Evolutionary conservation across 2,888 invertebrate species (phyloP), one percentile per base, ranked within the genome.

Genomic region (Tinea pellionella): DNA sequence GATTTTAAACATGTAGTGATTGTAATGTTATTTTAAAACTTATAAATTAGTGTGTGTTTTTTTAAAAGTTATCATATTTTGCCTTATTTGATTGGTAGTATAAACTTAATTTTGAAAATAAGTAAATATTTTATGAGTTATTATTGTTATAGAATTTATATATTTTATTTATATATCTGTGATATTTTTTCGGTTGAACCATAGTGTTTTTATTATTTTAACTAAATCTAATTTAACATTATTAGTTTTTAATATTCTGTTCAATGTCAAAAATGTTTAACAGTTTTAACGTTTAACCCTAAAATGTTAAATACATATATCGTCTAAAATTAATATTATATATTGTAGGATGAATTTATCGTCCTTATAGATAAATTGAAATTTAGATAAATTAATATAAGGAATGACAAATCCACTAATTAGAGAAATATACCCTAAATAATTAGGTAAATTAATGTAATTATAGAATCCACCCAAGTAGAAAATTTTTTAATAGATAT

Each of bases 381-480:
- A 53, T 53, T 24, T 53, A 53, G 53, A 18, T 53, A 53, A 53
- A 47, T 15, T 24, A 24, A 53, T 24, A 16, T 53, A 53, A 53
- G 53, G 24, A 24, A 53, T 53, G n/a, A 24, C 53, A 24, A 53
- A 19, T 53, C 18, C 47, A 53, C 53, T 24, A 53, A 53, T 24
- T 53, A 53, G 24, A 53, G n/a, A 24, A 53, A 16, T 16, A 57
- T 24, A 32, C 15, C 30, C 57, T 32, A n/a, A 57, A 12, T 8
- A 15, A 24, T 4, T 57, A 57, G 57, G 8, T 57, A 57, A 32
- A 19, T 8, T 55, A 24, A 57, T 30, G 16, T 57, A 57, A 24
- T 55, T 32, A 30, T 57, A 32, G 32, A 57, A 32, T 57, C 55
- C 57, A 57, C 57, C 57, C 57, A 57, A 53, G 53, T 53, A 53